Evolutionary conservation across 2,888 invertebrate species (phyloP), one percentile per base, ranked within the genome.

Genomic region (Diadegma fenestrale): DNA sequence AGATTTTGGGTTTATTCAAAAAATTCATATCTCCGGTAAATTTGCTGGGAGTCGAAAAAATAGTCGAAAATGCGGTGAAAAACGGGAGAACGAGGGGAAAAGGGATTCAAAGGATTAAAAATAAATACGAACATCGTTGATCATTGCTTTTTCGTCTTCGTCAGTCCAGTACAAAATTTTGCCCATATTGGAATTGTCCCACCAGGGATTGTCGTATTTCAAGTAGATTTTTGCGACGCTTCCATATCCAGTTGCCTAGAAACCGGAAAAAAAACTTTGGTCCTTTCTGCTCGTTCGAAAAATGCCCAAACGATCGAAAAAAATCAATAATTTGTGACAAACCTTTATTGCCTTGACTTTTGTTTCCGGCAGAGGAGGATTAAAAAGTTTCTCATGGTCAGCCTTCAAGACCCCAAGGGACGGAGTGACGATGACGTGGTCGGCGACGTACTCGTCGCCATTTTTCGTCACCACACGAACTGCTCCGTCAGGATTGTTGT

Each of bases 331-430:
- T n/a, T n/a, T n/a, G n/a, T n/a, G 4, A 51, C 72, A 5, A 84
- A 94, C 94, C 86, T 94, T 86, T 54, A 97, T 96, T 0, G 95
- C 95, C 12, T 92, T 93, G 0, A 94, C 86, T 93, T 97, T 97
- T 4, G 91, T 90, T n/a, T 91, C 80, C 0, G 96, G 95, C 48
- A 96, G 92, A 6, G 93, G 88, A 0, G 96, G 96, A 4, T 92
- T 89, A 89, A 97, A 97, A 45, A 96, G 85, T 0, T 91, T 91
- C 14, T 92, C 87, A 73, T 95, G 93, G 76, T 95, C 93, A 41
- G 95, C 95, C 90, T 97, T 97, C 19, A 97, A 93, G 0, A 96
- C 96, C 0, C 97, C 97, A 0, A 97, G 91, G 0, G 97, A 96
- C 0, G 95, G 94, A 0, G 97, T 97, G 0, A 96, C 94, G 33